phyloP scores from a whole-genome alignment of 2,888 invertebrate species.

The Eristalis pertinax region DNA sequence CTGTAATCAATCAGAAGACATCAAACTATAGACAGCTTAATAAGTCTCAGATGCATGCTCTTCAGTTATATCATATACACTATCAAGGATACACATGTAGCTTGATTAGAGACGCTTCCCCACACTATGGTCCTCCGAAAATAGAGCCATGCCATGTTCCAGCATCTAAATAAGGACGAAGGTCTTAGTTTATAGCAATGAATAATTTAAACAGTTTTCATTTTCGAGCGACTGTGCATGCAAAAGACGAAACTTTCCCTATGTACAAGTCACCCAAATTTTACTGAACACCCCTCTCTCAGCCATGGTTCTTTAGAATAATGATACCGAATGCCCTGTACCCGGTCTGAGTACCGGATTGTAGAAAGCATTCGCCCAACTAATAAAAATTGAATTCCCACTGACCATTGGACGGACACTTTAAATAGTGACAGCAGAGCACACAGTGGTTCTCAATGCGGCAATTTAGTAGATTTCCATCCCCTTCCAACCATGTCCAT shows the following conservation, averaged over 20 bases:
- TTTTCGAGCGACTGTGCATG: conserved; percentile 30
- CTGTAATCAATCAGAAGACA: conserved; percentile 36
- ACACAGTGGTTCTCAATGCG: conserved; percentile 61
- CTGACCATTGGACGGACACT: conserved; percentile 64
- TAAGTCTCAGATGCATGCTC: neutral
- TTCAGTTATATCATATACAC: neutral
- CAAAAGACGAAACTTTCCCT: conserved; percentile 55
- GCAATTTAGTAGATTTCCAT: conserved; percentile 61
- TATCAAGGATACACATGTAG: neutral
- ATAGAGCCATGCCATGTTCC: conserved; percentile 17
- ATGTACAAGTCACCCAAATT: conserved; percentile 45
- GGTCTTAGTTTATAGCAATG: conserved; percentile 48
- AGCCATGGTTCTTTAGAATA: conserved; percentile 17
- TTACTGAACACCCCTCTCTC: neutral
- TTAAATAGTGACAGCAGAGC: conserved; percentile 56
- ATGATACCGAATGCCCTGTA: neutral
- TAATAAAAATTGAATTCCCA: conserved; percentile 70
- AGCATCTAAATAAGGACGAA: conserved; percentile 19
- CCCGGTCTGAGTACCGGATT: neutral
- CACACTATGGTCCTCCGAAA: neutral
- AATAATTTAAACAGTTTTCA: conserved; percentile 61
- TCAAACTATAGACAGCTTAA: neutral
- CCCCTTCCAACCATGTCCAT: conserved; percentile 19
- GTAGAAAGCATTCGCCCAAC: conserved; percentile 52
- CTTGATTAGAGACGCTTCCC: conserved; percentile 10